Evolutionary conservation across 2,113 vertebrate species (phyloP).

Genomic region (Rynchops niger): DNA sequence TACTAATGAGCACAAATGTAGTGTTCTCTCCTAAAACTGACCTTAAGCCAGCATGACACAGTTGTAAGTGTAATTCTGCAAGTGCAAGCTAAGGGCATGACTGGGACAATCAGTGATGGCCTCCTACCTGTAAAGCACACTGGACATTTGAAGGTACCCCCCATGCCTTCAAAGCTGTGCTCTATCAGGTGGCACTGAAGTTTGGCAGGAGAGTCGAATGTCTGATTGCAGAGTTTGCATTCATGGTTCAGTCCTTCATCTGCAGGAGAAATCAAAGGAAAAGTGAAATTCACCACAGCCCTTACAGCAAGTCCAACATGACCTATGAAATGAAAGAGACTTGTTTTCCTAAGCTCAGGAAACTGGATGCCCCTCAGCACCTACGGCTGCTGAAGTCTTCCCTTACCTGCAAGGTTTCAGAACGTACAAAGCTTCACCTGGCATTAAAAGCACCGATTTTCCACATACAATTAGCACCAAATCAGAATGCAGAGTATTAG

Average conservation of each 20-base stretch:
- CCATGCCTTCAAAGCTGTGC: conserved; percentile 99
- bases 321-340: not conserved
- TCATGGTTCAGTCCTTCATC: conserved; percentile 99
- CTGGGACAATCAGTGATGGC: not conserved
- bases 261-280: conserved; percentile 67
- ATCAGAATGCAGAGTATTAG: not conserved
- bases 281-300: not conserved
- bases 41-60: not conserved
- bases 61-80: not conserved
- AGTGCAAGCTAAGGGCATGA: not conserved
- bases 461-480: not conserved
- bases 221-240: conserved; percentile 98
- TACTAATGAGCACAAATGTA: conserved; percentile 60
- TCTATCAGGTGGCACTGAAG: conserved; percentile 99
- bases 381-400: not conserved
- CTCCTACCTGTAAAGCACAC: conserved; percentile 94
- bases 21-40: conserved; percentile 48
- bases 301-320: not conserved
- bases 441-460: not conserved
- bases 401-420: not conserved
- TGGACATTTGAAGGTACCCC: conserved; percentile 98
- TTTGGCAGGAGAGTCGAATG: conserved; percentile 97
- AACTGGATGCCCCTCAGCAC: not conserved
- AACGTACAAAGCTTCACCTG: not conserved
- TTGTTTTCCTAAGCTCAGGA: not conserved